These are phyloP conservation scores for Rhyacophila evoluta DNA, from an alignment of 2,888 invertebrate species.

Conservation along the genomic window DNA sequence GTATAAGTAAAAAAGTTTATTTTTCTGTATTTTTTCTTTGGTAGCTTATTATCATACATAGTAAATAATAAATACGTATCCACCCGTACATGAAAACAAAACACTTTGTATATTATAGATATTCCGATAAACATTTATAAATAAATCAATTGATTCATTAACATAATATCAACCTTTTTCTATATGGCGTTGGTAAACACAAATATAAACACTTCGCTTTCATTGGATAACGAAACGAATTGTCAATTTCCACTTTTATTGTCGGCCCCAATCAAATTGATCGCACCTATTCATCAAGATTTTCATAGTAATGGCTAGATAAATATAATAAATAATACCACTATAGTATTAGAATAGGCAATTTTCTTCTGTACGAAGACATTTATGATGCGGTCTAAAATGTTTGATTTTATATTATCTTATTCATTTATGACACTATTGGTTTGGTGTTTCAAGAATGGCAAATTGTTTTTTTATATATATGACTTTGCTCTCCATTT, in stretches of 20 bases:
- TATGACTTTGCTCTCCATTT: too few species aligned
- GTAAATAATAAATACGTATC: too few species aligned
- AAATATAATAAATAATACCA: constrained; percentile 50
- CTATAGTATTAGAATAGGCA: constrained; percentile 39
- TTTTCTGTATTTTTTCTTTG: too few species aligned
- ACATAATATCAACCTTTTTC: neutral
- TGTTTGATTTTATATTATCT: too few species aligned
- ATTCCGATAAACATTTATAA: neutral
- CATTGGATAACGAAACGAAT: constrained; percentile 40
- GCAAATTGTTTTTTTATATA: too few species aligned
- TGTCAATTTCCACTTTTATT: constrained; percentile 53
- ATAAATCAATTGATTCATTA: neutral
- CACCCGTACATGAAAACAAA: too few species aligned
- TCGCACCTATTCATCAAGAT: constrained; percentile 47
- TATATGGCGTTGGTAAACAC: neutral
- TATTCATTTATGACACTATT: too few species aligned
- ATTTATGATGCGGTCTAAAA: constrained; percentile 33
- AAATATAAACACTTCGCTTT: constrained; percentile 29
- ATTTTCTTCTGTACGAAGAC: constrained; percentile 40
- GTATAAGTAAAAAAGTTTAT: too few species aligned
- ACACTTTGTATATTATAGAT: neutral
- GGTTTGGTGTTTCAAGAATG: too few species aligned
- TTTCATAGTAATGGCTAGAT: constrained; percentile 33
- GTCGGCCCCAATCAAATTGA: constrained; percentile 48
- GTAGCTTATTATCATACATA: too few species aligned